These are phyloP conservation scores for Eupithecia insigniata DNA, from an alignment of 2,888 invertebrate genomes.

Conservation along the genomic window DNA sequence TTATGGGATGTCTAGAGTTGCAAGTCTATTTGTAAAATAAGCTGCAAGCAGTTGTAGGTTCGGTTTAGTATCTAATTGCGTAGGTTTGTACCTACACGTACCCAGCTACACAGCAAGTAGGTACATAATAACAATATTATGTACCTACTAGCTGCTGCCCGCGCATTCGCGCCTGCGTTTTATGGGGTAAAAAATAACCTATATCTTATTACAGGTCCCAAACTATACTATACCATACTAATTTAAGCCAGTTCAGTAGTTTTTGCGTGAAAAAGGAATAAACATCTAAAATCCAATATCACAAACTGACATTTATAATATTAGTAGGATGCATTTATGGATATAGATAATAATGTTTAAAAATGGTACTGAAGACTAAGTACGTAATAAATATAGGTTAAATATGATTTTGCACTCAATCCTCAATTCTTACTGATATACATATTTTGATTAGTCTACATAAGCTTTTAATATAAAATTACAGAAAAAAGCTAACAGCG, in stretches of 20 bases:
- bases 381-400: neutral
- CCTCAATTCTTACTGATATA: neutral
- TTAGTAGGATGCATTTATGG: neutral
- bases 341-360: neutral
- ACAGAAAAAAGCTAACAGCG: neutral
- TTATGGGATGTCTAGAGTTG: constrained; percentile 32
- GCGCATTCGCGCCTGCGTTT: no score
- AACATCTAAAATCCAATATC: no score
- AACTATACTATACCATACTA: no score
- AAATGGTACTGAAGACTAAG: neutral
- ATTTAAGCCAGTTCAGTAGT: no score
- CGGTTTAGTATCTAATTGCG: neutral
- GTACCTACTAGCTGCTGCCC: no score
- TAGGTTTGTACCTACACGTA: no score
- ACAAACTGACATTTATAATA: no score
- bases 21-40: constrained; percentile 14
- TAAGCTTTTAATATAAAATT: neutral
- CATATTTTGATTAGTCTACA: constrained; percentile 2
- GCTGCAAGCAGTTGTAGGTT: constrained; percentile 2
- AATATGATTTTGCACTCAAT: neutral
- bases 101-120: no score
- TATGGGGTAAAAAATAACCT: no score
- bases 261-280: no score
- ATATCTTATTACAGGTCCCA: no score
- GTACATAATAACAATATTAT: no score